These are phyloP conservation scores for Lysandra bellargus DNA, from an alignment of 2,888 invertebrate genomes.

Conservation along the genomic window DNA sequence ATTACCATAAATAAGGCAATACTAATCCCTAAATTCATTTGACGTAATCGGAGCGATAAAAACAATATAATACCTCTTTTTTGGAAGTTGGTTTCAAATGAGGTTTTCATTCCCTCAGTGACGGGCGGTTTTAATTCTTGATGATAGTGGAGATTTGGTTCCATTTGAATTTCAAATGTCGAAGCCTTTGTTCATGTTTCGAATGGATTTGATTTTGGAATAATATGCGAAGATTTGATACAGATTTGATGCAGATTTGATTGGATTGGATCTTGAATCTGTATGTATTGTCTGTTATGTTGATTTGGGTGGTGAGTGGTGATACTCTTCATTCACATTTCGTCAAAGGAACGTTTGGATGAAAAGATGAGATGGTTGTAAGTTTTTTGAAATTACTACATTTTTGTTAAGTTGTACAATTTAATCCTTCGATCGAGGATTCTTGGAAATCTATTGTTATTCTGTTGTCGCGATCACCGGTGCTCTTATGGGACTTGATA, in stretches of 20 bases:
- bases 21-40: background rate
- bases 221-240: conserved; percentile 3
- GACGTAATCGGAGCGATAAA: background rate
- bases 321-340: background rate
- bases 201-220: conserved; percentile 8
- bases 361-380: background rate
- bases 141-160: conserved; percentile 16
- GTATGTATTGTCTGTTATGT: background rate
- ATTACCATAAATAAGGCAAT: background rate
- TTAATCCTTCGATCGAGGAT: no score
- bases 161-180: conserved; percentile 14
- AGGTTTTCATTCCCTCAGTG: background rate
- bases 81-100: background rate
- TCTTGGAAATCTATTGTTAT: no score
- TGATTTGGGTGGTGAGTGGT: background rate
- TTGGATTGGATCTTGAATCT: background rate
- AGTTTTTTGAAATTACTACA: background rate
- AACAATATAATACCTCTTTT: background rate
- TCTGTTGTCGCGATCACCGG: no score
- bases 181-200: conserved; percentile 2
- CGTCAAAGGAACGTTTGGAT: background rate
- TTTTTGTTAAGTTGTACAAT: background rate
- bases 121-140: conserved; percentile 4
- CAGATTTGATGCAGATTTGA: background rate
- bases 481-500: no score